phyloP scores from a whole-genome alignment of 2,888 invertebrate species.

The Cheiracanthium punctorium region DNA sequence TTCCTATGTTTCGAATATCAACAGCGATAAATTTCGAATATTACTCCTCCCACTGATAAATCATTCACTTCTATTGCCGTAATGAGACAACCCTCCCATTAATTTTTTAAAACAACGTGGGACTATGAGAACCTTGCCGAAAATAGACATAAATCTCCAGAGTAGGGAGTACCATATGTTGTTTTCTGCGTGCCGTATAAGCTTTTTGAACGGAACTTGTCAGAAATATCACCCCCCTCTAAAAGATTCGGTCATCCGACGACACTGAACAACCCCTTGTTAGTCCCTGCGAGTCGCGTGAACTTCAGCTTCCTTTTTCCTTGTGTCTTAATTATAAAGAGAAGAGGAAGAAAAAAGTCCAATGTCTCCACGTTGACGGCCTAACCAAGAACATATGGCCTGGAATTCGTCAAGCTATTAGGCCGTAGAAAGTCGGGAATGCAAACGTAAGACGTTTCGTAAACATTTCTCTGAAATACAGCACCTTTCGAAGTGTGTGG shows the following conservation, averaged over 20 bases:
- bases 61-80: not conserved
- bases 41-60: not conserved
- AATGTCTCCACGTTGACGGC: conserved; percentile 2
- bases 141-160: conserved; percentile 8
- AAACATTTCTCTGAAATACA: not conserved
- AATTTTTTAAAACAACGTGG: not conserved
- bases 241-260: conserved; percentile 8
- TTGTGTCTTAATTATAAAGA: conserved; percentile 10
- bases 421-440: not conserved
- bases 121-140: not conserved
- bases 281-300: conserved; percentile 30
- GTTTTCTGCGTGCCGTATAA: not conserved
- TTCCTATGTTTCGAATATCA: too few relatives aligned
- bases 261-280: conserved; percentile 63
- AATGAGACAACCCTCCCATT: not conserved
- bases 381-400: not conserved
- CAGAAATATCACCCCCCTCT: not conserved
- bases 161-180: conserved; percentile 1
- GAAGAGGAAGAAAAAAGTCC: too few relatives aligned
- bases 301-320: not conserved
- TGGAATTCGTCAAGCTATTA: not conserved
- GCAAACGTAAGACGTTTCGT: not conserved
- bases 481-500: too few relatives aligned
- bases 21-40: not conserved
- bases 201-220: conserved; percentile 5